Base-by-base conservation (phyloP, 2,797 vertebrate genomes). In the Platyrinchus mystaceus region DNA sequence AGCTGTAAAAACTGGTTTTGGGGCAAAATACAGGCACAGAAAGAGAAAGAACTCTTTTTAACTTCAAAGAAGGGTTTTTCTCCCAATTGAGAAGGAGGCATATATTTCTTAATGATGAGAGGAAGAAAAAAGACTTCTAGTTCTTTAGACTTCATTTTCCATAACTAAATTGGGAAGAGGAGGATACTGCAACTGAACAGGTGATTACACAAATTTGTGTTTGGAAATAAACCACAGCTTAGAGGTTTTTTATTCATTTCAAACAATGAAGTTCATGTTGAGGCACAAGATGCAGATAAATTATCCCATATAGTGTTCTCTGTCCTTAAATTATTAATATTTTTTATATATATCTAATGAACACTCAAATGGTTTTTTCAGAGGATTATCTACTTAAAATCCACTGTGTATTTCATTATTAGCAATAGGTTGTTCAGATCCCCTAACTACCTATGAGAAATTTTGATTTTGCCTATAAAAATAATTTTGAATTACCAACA, bases 31-130 rank as follows among this genome's bases (percentile, higher is more conserved):
- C 1, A 56, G 30, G 9, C 24, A 34, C 2, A 7, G 47, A 32
- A 62, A 43, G 8, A 64, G 18, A 60, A 85, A 74, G 27, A 85
- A 39, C 1, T 2, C 3, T 18, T 62, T 15, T 56, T 14, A 80
- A 60, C 19, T 17, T 13, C 9, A 58, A n/a, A 44, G 19, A 5
- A 50, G 2, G 7, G 7, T 3, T 32, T 36, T 69, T 41, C 26
- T 9, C 2, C 4, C 16, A 6, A 11, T 24, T 44, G 30, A 37
- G 82, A 66, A 46, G 1, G 6, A 41, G 7, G 0, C 9, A 8
- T 46, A 0, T 24, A n/a, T 49, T 64, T 74, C 18, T 24, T 37
- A 37, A 9, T 7, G 26, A 16, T 34, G 13, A 60, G 34, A 60
- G 23, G 14, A 44, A 50, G 9, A 19, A 39, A 59, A 75, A 39